These are phyloP conservation scores for Reticulitermes speratus DNA, from an alignment of 1,140 invertebrate species.

Conservation along the genomic window DNA sequence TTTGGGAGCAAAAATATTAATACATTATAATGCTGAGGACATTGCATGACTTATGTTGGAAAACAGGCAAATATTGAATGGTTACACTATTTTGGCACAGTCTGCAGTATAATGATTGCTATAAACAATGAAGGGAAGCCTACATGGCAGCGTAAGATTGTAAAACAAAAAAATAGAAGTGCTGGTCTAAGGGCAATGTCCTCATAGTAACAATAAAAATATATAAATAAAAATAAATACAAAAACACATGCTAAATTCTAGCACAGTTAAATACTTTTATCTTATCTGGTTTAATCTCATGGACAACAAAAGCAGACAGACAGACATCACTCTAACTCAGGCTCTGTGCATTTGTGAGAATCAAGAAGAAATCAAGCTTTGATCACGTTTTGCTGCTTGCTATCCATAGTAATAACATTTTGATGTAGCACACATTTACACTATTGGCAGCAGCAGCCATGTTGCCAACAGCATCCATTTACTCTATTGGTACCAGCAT, in stretches of 20 bases:
- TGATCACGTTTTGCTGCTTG: background rate
- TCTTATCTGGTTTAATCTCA: constrained; percentile 25
- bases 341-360: background rate
- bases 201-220: constrained; percentile 23
- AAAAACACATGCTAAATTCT: constrained; percentile 28
- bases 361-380: constrained; percentile 10
- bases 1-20: constrained; percentile 22
- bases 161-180: constrained; percentile 21
- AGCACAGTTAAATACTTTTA: constrained; percentile 20
- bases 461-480: too few species aligned
- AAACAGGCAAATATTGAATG: constrained; percentile 15
- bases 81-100: constrained; percentile 33
- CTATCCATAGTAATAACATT: background rate
- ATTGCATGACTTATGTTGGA: constrained; percentile 25
- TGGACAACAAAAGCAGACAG: constrained; percentile 35
- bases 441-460: too few species aligned
- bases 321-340: constrained; percentile 25
- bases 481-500: too few species aligned
- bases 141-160: constrained; percentile 11
- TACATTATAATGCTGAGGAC: constrained; percentile 31
- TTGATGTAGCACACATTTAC: too few species aligned
- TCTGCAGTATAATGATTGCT: constrained; percentile 26
- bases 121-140: constrained; percentile 19
- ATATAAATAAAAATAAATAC: constrained; percentile 31
- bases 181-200: constrained; percentile 25